Evolutionary conservation across 2,113 vertebrate genomes (phyloP), one percentile per base, ranked within the genome.

Genomic region (Urocolius indicus): DNA sequence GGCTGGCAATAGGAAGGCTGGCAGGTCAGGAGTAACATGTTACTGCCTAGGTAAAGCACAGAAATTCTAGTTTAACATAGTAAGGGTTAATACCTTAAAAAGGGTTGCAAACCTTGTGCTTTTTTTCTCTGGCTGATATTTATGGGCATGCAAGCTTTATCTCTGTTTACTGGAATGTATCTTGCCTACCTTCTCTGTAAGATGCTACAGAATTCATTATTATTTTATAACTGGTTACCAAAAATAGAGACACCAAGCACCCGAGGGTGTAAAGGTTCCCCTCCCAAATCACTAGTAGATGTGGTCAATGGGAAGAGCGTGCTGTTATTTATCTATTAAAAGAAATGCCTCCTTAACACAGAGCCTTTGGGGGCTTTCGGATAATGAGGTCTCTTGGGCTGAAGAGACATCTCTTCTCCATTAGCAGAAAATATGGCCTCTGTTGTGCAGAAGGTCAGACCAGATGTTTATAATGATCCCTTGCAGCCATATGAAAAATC

Each of bases 341-440:
- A 87, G 74, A 71, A 82, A 36, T 80, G 75, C 78, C 68, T 94
- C 52, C 84, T 63, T 71, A 55, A 52, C 43, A 51, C 43, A 72
- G 55, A 81, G 77, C 68, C 76, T 95, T 75, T 97, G 89, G 84
- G 82, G 63, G 52, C 75, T 90, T 68, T 62, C 80, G 87, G 82
- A 83, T 97, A 96, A 97, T 95, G 92, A 95, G 90, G 67, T 95
- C 90, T 93, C 94, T 93, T 82, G 92, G 92, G 95, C 94, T 95
- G 82, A 67, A 61, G 84, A 95, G 75, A 80, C 84, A 84, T 90
- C 80, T 91, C 93, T 79, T 84, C 91, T 97, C 91, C 78, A 96
- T 96, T 94, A 94, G 84, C 85, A 90, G 91, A 83, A 94, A 86
- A 93, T 93, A 36, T 4, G 45, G 92, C 75, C 92, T 88, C 87